Conservation (phyloP, 2,113 vertebrate genomes). For the Nematolebias whitei region DNA sequence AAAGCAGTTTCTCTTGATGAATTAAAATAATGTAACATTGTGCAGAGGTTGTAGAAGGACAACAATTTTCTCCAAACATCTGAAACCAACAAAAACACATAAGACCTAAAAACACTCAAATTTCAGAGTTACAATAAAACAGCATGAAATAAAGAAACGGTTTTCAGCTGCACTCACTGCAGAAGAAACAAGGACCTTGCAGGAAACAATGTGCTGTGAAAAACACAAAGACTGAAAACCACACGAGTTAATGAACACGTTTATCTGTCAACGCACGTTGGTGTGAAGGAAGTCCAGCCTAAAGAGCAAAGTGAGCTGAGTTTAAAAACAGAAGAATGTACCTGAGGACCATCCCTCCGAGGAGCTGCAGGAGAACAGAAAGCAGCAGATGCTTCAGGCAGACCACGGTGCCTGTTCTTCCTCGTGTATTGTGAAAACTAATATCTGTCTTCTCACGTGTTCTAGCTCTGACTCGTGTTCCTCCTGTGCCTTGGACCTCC, state of each 20-base stretch:
- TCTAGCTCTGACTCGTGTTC: too few relatives aligned
- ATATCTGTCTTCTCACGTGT: too few relatives aligned
- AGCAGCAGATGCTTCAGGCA: too few relatives aligned
- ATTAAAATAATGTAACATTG: background rate
- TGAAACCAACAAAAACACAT: conserved; percentile 5
- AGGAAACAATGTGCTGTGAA: conserved; percentile 8
- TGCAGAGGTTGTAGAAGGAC: background rate
- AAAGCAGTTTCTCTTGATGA: background rate
- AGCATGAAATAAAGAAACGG: background rate
- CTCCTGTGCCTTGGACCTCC: too few relatives aligned
- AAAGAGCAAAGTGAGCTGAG: conserved; percentile 5
- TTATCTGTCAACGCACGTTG: conserved; percentile 10
- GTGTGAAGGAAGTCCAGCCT: conserved; percentile 20
- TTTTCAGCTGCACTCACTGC: background rate
- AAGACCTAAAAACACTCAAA: background rate
- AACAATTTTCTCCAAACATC: background rate
- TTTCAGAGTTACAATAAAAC: conserved; percentile 7
- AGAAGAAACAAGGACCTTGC: background rate
- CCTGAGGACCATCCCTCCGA: too few relatives aligned
- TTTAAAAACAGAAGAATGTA: too few relatives aligned
- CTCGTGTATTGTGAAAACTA: too few relatives aligned
- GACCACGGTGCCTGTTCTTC: too few relatives aligned
- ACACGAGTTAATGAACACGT: conserved; percentile 28
- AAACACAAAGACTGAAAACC: too few relatives aligned
- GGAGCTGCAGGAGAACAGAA: too few relatives aligned